Base-by-base conservation (phyloP, 2,888 invertebrate genomes). In the Heliconius ismenius region DNA sequence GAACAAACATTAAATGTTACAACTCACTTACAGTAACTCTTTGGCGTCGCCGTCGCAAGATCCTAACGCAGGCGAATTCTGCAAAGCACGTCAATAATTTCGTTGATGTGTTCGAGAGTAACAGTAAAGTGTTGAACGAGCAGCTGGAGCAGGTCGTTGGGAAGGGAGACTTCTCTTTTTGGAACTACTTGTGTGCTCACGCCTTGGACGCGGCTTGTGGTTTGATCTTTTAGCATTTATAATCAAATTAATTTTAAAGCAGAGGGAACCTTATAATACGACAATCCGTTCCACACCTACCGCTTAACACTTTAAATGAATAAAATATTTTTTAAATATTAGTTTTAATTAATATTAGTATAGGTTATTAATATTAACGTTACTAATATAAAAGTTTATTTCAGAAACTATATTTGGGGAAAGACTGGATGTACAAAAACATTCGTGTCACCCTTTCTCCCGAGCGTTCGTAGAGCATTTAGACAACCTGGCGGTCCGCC, bases 141-240 rank as follows among this genome's bases (percentile, higher is more conserved):
- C 32, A 24, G 32, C 24, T 70, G 6, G 54, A 18, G 24, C 58
- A 32, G 18, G 49, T 24, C 6, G 69, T 43, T 13, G 75, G 64
- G 28, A 72, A 64, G 32, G 75, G 75, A 36, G 49, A 76, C 26
- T 49, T 76, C 54, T 76, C 75, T 0, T 63, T 62, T 18, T 76
- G 43, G 69, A 54, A 76, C 21, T 70, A 70, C 36, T 4, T 76
- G 32, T 64, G 21, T 26, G 32, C 83, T 0, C 89, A 86, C 67
- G 82, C 87, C 0, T 85, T 90, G 86, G 86, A 89, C 76, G 83
- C 89, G 3, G 82, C 88, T 77, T 88, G 87, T 77, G 87, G 86
- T 89, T 79, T 43, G 81, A 74, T 18, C 62, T 9, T 75, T 64
- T n/a, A n/a, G n/a, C n/a, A n/a, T n/a, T n/a, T n/a, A n/a, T n/a